phyloP scores from a whole-genome alignment of 2,113 vertebrate species.

The Hippoglossus stenolepis region DNA sequence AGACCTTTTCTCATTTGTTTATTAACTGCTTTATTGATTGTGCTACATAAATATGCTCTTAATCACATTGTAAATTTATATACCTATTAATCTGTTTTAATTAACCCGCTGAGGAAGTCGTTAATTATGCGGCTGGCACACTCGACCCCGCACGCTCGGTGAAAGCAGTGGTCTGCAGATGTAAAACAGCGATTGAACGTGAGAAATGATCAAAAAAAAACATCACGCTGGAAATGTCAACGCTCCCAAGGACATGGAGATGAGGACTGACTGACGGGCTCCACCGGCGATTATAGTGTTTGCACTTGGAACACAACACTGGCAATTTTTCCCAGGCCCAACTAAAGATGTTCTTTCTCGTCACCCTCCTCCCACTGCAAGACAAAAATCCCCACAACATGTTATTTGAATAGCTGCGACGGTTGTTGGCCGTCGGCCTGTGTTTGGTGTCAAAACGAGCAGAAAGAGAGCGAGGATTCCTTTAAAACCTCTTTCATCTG shows the following conservation, averaged over 20 bases:
- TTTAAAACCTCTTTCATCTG: conserved; percentile 28
- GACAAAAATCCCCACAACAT: too few species aligned
- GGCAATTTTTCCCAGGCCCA: conserved; percentile 4
- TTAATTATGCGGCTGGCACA: conserved; percentile 22
- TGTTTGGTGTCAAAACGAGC: conserved; percentile 16
- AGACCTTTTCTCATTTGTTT: conserved; percentile 40
- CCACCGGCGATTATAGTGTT: conserved; percentile 25
- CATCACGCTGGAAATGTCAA: conserved; percentile 28
- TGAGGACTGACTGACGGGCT: conserved; percentile 41
- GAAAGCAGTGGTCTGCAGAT: conserved; percentile 29
- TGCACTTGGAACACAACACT: conserved; percentile 1
- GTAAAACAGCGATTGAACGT: background rate
- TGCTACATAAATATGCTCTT: conserved; percentile 31
- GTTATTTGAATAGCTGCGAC: too few species aligned
- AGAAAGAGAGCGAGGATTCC: conserved; percentile 6
- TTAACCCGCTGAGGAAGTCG: conserved; percentile 39
- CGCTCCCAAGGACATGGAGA: conserved; percentile 28
- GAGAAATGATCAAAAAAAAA: conserved; percentile 19
- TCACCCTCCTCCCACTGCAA: background rate
- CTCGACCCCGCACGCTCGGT: background rate
- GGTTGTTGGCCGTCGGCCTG: conserved; percentile 15
- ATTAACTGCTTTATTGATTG: conserved; percentile 44
- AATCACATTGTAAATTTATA: conserved; percentile 13
- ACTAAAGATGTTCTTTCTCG: background rate
- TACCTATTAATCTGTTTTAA: conserved; percentile 15